Percentiles rank a stretch among this genome's conserved stretches.
phyloP scores from a whole-genome alignment of 2,113 vertebrate species.

The Ammodytes marinus region DNA sequence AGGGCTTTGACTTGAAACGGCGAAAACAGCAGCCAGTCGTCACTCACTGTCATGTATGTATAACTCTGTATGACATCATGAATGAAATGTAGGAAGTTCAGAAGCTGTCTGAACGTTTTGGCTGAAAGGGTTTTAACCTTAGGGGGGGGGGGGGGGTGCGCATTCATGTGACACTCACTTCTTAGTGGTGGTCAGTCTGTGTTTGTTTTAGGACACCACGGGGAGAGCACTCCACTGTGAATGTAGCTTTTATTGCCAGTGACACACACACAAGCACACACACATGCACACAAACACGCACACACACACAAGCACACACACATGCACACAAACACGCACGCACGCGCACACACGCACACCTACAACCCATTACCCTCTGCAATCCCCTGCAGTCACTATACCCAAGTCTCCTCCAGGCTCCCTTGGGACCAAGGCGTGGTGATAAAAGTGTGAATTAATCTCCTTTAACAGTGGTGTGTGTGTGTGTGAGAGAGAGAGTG shows the following conservation, averaged over 20 bases:
- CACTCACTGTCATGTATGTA: too few relatives aligned
- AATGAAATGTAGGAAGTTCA: background rate
- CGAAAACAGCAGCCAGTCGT: background rate
- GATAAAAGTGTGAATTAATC: conserved; percentile 85
- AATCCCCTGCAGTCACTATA: conserved; percentile 63
- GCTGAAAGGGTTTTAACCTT: background rate
- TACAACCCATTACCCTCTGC: conserved; percentile 57
- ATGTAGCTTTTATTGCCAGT: conserved; percentile 54
- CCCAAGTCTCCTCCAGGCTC: conserved; percentile 57
- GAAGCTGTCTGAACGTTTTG: background rate
- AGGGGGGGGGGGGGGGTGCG: background rate
- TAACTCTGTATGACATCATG: background rate
- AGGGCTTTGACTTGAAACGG: too few relatives aligned
- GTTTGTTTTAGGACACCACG: conserved; percentile 81
- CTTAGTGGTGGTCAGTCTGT: conserved; percentile 57
- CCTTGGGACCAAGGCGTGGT: conserved; percentile 73
- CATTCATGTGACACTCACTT: background rate
- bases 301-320: conserved; percentile 45
- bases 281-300: conserved; percentile 23
- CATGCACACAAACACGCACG: conserved; percentile 22
- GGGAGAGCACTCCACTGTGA: conserved; percentile 69
- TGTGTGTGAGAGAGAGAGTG: conserved; percentile 20
- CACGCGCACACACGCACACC: conserved; percentile 34
- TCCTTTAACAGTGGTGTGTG: conserved; percentile 67
- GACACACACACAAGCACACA: conserved; percentile 39